These are phyloP conservation scores for Podargus strigoides DNA, from an alignment of 2,797 vertebrate genomes.

Conservation along the genomic window DNA sequence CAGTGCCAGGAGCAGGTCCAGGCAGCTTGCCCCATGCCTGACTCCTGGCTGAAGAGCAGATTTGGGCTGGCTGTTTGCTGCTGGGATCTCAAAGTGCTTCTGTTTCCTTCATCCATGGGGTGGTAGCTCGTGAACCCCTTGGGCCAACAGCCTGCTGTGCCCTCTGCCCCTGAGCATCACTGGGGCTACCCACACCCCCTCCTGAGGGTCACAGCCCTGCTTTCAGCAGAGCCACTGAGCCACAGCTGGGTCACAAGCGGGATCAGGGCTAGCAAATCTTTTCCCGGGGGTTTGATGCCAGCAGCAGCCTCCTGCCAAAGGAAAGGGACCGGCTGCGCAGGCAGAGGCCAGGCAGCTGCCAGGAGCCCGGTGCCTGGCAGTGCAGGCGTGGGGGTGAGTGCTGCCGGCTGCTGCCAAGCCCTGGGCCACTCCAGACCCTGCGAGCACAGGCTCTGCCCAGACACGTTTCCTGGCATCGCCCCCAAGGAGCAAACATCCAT, in stretches of 20 bases:
- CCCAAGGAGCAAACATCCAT: not conserved
- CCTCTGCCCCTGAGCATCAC: not conserved
- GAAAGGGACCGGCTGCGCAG: not conserved
- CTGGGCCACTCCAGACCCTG: accelerated
- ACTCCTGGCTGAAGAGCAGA: not conserved
- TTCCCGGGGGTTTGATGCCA: accelerated
- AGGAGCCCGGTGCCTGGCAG: not conserved
- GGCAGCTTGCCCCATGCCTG: not conserved
- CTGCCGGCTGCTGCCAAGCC: not conserved
- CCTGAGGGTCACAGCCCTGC: not conserved
- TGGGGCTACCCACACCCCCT: not conserved
- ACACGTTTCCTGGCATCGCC: not conserved
- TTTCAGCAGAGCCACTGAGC: not conserved
- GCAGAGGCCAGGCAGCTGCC: not conserved
- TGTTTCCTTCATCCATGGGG: not conserved
- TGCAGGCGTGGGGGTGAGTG: not conserved
- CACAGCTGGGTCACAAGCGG: accelerated
- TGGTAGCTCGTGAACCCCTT: not conserved
- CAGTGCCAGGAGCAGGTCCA: not conserved
- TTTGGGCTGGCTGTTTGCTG: not conserved
- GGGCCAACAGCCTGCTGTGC: not conserved
- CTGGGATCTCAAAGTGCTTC: not conserved
- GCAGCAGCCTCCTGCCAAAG: not conserved
- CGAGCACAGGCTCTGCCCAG: not conserved
- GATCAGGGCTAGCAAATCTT: accelerated